Evolutionary conservation across 2,113 vertebrate genomes (phyloP), one percentile per base, ranked within the genome.

Genomic region (Bujurquina vittata): DNA sequence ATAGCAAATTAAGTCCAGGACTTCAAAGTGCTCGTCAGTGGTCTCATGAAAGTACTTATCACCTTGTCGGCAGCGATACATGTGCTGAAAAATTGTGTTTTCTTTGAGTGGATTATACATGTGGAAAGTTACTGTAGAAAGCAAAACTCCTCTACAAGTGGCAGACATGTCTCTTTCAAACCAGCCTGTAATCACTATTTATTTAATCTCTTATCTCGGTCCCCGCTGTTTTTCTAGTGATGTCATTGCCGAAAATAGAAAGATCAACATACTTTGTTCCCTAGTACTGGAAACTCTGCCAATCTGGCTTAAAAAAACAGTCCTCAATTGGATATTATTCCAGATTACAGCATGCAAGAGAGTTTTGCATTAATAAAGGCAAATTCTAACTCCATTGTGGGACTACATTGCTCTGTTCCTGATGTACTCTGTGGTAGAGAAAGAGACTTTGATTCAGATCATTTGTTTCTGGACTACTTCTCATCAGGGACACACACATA

Each of bases 191-290:
- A 89, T 91, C 89, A 59, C 60, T 92, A 85, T 93, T 93, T 92
- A 90, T 84, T 88, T 87, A 87, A 84, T 52, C 74, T 76, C 86
- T 92, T 92, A 92, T 92, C 90, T 90, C n/a, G n/a, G 72, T 65
- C 84, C 62, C 57, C 8, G 14, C 60, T 89, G 86, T 84, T 92
- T 88, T 84, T 63, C 72, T 75, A 59, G n/a, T 93, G 91, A 92
- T 83, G 87, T 93, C 89, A 93, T 92, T 20, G 1, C 46, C 78
- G 1, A 23, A 80, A 92, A 90, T 88, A 90, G 90, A 90, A 86
- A 73, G 31, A 89, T 75, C 83, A 88, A 87, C 77, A 79, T 33
- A 80, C 82, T 90, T 86, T 85, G 77, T 79, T 76, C 82, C 78
- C 75, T 23, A 20, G 81, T 10, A 33, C 72, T 65, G 74, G 62